Base-by-base conservation (phyloP, 2,113 vertebrate species). In the Muntiacus muntjak region DNA sequence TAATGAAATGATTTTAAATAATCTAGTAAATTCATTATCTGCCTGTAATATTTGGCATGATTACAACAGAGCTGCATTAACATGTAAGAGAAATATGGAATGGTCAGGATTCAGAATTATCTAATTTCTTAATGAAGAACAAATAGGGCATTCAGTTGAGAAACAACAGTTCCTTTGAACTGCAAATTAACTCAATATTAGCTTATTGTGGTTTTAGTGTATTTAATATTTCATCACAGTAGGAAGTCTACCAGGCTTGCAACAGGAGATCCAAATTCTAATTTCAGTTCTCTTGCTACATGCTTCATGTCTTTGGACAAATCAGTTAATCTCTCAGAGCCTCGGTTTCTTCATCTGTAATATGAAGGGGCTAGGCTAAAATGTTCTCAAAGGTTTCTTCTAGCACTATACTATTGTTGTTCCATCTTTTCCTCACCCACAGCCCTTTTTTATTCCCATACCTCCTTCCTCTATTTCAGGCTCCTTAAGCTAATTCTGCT, bases 101-200 rank as follows among this genome's bases (percentile, higher is more conserved):
- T 78, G 33, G 25, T 89, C 83, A 81, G 58, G 55, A 96, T 52
- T 96, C 74, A 87, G 28, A 91, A 94, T 94, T 52, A 91, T 33
- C 86, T 87, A 60, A 76, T 78, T 88, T 92, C 33, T 87, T 95
- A 91, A 52, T 95, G 47, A 95, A 87, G 52, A 94, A 54, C 71
- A 91, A 74, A 96, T 86, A 93, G 43, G n/a, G 57, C 87, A 89
- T 95, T 98, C 91, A 91, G 33, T 94, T 93, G 55, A 25, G n/a
- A 98, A 81, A 90, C 95, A 91, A 58, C 8, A 58, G 71, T 92
- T 96, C 43, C 71, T 96, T 97, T 92, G 87, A 93, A 88, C 86
- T 90, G 92, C 58, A 96, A 92, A 95, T 88, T 85, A 67, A 71
- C 25, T 95, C 50, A 82, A 25, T 95, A 86, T 96, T 91, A 57